Base-by-base conservation (phyloP, 2,797 vertebrate genomes). In the Margarornis squamiger region DNA sequence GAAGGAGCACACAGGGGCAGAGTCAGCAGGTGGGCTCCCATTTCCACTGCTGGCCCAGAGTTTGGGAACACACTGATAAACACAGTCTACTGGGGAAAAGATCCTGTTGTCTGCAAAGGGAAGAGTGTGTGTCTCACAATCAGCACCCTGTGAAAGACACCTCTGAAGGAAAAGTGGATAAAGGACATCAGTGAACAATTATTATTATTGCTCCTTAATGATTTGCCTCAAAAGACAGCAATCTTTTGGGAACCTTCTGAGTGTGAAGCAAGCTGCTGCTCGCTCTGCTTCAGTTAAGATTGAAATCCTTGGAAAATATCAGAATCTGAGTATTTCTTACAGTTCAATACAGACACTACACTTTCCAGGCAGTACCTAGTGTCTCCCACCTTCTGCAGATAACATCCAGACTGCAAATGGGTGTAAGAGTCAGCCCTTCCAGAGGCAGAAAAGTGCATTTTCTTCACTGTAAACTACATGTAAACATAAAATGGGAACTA, bases 401-500 rank as follows among this genome's bases (percentile, higher is more conserved):
- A 68, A 65, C 63, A 45, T 6, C 36, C n/a, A 67, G 63, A 61
- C 41, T 41, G 24, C 49, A 90, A 79, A 66, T 52, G 46, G 48
- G 55, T 63, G 26, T 14, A 48, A 71, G 52, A 72, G 52, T 27
- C 66, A 81, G 55, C 61, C 74, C 77, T 67, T 90, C 63, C 45
- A 76, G 48, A 70, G 7, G 26, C 32, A 86, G 39, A 86, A 83
- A 94, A 92, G 82, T 12, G 9, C 16, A 17, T 82, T 72, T 86
- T 48, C 63, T 71, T 86, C 45, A 63, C 83, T 86, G 34, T 86
- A 84, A 83, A 72, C 62, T 85, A 55, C 39, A 78, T 29, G 36
- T 63, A 73, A 94, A 95, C n/a, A 82, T 51, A 82, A 92, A 93
- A 73, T 16, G 29, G 48, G n/a, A 91, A 48, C 62, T 57, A 62